Evolutionary conservation across 1,140 invertebrate species (phyloP), one percentile per base, ranked within the genome.

Genomic region (Agrypnia vestita): DNA sequence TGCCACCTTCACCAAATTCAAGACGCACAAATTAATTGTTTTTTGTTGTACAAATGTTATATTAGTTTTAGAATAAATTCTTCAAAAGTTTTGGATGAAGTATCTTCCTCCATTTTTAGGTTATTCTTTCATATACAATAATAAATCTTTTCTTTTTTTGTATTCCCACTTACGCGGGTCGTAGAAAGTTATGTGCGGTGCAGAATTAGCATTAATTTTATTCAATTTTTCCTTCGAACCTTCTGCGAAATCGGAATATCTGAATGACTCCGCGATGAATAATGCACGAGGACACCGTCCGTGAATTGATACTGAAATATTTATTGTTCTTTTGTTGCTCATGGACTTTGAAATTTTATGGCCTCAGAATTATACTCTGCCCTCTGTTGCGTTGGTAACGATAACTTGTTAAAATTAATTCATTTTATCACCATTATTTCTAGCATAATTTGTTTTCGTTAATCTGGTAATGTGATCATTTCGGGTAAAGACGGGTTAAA

Each of bases 251-350:
- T 62, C 19, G 61, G 75, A 76, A 67, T 62, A 76, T 61, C 56
- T 64, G 75, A 59, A 49, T 49, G 64, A 61, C 51, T 69, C 17
- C 10, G 15, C 35, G 43, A 82, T 82, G 78, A 77, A 82, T 82
- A 80, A 82, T 82, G 81, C 67, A 82, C 17, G 61, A 75, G 77
- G 73, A 35, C 46, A 78, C 67, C 76, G 61, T 82, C 76, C 75
- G 78, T 74, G 75, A 80, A 82, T 80, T 80, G 81, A 80, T 82
- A 82, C 78, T 82, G 81, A 80, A 82, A 82, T 82, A 82, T 82
- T 82, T 82, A 82, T 82, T 77, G 81, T 80, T 67, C 47, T 78
- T 55, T 69, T 78, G 17, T 35, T 64, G 59, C 76, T 47, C 13
- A 9, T 25, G 43, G 56, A 49, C 13, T 25, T 49, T 7, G 74